Percentiles rank a stretch among this genome's conserved stretches.
Evolutionary conservation across 2,797 vertebrate genomes (phyloP).

Genomic region (Artibeus lituratus): DNA sequence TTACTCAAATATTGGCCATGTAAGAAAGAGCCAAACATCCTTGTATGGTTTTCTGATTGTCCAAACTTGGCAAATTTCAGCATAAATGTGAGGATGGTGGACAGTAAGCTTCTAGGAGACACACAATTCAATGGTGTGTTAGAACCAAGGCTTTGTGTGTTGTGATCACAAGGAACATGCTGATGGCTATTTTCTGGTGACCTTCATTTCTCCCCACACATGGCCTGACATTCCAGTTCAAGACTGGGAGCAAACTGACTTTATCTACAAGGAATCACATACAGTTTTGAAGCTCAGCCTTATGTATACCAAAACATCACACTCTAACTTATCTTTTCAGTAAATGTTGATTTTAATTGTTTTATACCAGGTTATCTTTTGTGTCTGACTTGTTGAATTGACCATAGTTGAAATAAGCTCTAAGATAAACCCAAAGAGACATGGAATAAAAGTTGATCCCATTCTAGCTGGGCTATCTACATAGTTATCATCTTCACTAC

Average conservation of each 20-base stretch:
- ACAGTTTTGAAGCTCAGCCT: background rate
- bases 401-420: background rate
- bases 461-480: background rate
- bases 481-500: background rate
- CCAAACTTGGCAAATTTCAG: background rate
- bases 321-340: background rate
- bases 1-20: background rate
- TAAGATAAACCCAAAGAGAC: conserved; percentile 4
- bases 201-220: background rate
- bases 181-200: background rate
- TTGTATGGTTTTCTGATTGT: background rate
- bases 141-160: background rate
- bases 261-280: background rate
- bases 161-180: background rate
- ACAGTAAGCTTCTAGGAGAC: background rate
- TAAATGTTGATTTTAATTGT: background rate
- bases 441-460: background rate
- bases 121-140: accelerated
- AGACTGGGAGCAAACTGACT: background rate
- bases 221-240: background rate
- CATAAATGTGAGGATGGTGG: background rate
- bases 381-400: background rate
- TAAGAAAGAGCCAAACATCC: background rate
- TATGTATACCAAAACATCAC: background rate
- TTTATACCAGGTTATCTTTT: background rate